phyloP scores from a whole-genome alignment of 64 coral and sea anemone species.

The Anthopleura sola region DNA sequence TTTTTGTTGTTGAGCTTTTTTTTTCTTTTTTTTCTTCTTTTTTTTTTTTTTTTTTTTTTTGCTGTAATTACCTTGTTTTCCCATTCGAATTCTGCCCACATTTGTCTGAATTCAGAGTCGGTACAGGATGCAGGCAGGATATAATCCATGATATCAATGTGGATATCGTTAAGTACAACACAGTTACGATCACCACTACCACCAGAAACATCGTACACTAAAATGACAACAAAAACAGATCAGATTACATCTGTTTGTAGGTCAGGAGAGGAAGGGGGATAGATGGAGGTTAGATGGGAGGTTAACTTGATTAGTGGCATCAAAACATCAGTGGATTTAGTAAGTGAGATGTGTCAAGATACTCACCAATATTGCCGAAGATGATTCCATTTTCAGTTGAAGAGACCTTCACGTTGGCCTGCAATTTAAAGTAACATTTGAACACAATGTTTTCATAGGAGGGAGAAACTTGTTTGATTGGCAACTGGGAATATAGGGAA shows the following conservation, averaged over 20 bases:
- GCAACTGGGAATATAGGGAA: neutral
- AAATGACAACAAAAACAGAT: neutral
- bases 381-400: conserved; percentile 99
- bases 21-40: no score
- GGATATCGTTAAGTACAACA: conserved; percentile 96
- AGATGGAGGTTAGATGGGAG: no score
- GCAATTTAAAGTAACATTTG: neutral
- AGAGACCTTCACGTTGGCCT: conserved; percentile 99
- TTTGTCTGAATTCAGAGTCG: conserved; percentile 97
- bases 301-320: no score
- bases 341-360: neutral
- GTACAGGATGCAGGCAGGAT: conserved; percentile 97
- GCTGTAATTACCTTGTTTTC: conserved; percentile 83
- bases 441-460: no score
- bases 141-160: conserved; percentile 99
- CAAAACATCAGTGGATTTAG: no score
- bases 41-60: no score
- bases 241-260: neutral
- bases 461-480: neutral
- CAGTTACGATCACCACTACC: conserved; percentile 94
- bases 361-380: conserved; percentile 97
- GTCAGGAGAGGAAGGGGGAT: no score
- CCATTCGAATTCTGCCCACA: conserved; percentile 99
- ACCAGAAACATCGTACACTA: conserved; percentile 94
- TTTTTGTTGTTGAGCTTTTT: no score